Evolutionary conservation across 2,888 invertebrate genomes (phyloP), one percentile per base, ranked within the genome.

Genomic region (Torymus auratus): DNA sequence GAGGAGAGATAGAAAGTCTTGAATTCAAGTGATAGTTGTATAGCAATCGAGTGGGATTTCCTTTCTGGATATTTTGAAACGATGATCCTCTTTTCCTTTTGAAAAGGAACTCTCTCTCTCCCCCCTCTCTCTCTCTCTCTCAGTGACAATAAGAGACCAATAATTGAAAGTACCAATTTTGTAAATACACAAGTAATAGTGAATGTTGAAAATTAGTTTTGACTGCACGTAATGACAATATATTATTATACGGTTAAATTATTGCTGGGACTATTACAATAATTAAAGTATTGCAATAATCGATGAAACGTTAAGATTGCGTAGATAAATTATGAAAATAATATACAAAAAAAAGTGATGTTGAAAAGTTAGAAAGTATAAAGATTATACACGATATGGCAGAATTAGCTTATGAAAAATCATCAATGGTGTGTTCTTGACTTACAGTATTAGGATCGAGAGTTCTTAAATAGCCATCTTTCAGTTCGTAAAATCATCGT

Each of bases 401-500:
- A 74, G 56, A 65, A 58, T 17, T 28, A 53, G 41, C 7, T 7
- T 10, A 55, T 28, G 28, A 17, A 56, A 14, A 60, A n/a, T 73
- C n/a, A 64, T 41, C 58, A 15, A 13, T 68, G 20, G 12, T 68
- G 55, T 68, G 20, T 68, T 53, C 23, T 3, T 12, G 20, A 53
- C 28, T 62, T 53, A 41, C 61, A 72, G 53, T 60, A 70, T 70
- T 70, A 70, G 58, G 50, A 56, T 28, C 23, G 56, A 56, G 69
- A 58, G 69, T 69, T 28, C n/a, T 62, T 53, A 50, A 50, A 20
- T 20, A 41, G 41, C 20, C n/a, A 41, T 28, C 50, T 55, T 17
- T 56, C 65, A 12, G 12, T 74, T 20, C 17, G 56, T 15, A 50
- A 62, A 56, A 41, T 20, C 14, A 23, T 20, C 7, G 3, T 69